phyloP scores from a whole-genome alignment of 2,888 invertebrate species.

The Drosophila pseudotakahashii region DNA sequence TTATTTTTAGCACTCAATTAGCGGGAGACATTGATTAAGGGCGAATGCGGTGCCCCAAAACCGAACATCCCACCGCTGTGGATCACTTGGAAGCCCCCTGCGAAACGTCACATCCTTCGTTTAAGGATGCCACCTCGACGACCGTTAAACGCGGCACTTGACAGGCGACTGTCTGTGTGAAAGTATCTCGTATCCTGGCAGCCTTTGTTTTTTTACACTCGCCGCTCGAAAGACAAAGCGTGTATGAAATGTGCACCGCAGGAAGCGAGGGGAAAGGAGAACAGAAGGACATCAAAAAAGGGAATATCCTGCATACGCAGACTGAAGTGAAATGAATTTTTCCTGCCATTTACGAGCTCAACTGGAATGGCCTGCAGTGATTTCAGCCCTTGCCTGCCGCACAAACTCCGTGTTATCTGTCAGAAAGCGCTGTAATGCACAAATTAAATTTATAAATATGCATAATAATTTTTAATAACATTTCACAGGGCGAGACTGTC shows the following conservation, averaged over 20 bases:
- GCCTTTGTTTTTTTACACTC: constrained; percentile 36
- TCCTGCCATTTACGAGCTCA: constrained; percentile 46
- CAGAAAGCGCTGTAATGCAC: constrained; percentile 56
- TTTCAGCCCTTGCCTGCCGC: constrained; percentile 41
- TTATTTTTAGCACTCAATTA: constrained; percentile 64
- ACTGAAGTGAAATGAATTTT: constrained; percentile 37
- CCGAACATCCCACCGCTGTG: background rate
- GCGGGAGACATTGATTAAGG: constrained; percentile 42
- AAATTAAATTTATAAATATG: constrained; percentile 73
- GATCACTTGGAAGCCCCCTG: constrained; percentile 6
- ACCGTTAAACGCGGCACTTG: constrained; percentile 42
- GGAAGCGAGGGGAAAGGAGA: background rate
- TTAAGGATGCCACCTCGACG: constrained; percentile 20
- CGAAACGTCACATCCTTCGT: constrained; percentile 18
- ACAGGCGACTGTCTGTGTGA: constrained; percentile 34
- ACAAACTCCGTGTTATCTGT: constrained; percentile 32
- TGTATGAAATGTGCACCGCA: constrained; percentile 36
- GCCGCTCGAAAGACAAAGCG: constrained; percentile 47
- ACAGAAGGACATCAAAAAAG: constrained; percentile 30
- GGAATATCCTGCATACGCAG: constrained; percentile 46
- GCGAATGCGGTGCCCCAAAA: background rate
- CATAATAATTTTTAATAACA: constrained; percentile 63
- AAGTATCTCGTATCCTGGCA: constrained; percentile 33
- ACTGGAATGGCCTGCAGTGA: constrained; percentile 60
- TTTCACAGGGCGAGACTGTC: constrained; percentile 43